phyloP scores from a whole-genome alignment of 2,888 invertebrate species.

The Sinotaia quadrata region DNA sequence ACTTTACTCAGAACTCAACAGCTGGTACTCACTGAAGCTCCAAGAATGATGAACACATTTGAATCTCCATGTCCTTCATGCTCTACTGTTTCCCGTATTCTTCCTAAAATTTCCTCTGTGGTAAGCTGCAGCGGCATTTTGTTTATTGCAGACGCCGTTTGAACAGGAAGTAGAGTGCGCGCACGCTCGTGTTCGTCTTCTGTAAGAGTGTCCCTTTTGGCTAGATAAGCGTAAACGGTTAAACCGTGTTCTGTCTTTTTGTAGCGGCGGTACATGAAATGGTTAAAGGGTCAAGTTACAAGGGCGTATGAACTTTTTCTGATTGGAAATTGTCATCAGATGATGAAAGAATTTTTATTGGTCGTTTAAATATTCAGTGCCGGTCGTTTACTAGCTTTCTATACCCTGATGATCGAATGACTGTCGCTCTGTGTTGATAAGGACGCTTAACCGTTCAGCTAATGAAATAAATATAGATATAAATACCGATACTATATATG shows the following conservation, averaged over 20 bases:
- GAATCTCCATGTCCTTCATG: slow-evolving; percentile 51
- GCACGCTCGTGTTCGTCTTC: not conserved
- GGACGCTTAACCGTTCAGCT: too few species aligned
- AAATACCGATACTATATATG: too few species aligned
- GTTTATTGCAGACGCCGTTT: slow-evolving; percentile 16
- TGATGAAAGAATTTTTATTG: too few species aligned
- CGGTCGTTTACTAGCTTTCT: too few species aligned
- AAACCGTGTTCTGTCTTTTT: not conserved
- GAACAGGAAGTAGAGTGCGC: slow-evolving; percentile 35
- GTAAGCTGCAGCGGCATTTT: slow-evolving; percentile 15
- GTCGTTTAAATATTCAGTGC: too few species aligned
- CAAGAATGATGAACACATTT: slow-evolving; percentile 63
- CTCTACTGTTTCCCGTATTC: slow-evolving; percentile 41
- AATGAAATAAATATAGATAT: too few species aligned
- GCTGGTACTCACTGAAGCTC: slow-evolving; percentile 69
- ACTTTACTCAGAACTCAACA: too few species aligned
- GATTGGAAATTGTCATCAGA: too few species aligned
- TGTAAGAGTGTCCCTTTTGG: not conserved
- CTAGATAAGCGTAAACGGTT: not conserved
- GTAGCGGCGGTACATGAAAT: slow-evolving; percentile 27
- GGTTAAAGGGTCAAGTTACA: too few species aligned
- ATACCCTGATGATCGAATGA: too few species aligned
- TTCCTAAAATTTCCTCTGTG: slow-evolving; percentile 30
- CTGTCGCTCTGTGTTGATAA: too few species aligned
- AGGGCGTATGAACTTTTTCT: too few species aligned